phyloP scores from a whole-genome alignment of 2,797 vertebrate species.

The Neosilurus hyrtlii region DNA sequence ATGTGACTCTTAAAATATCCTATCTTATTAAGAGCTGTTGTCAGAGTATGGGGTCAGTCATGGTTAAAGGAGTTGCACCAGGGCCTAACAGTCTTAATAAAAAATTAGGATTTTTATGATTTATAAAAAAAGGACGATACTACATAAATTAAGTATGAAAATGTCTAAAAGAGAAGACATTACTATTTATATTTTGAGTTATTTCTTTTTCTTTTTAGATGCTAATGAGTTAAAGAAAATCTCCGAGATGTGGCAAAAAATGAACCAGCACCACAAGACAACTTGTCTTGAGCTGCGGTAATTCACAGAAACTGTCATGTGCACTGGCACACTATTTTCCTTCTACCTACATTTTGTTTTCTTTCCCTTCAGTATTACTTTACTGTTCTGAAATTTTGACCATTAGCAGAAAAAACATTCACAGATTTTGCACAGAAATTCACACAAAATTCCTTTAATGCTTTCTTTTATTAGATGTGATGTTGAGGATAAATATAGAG shows the following conservation, averaged over 20 bases:
- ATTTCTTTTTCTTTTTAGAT: conserved; percentile 6
- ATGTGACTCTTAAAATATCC: neutral
- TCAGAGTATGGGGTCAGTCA: neutral
- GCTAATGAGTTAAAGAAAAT: neutral
- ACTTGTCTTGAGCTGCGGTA: conserved; percentile 32
- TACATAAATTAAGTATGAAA: neutral
- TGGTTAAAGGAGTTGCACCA: neutral
- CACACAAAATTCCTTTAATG: too few species aligned
- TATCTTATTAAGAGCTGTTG: neutral
- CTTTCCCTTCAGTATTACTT: neutral
- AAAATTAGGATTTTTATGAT: neutral
- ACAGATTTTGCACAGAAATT: neutral
- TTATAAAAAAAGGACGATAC: neutral
- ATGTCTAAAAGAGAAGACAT: neutral
- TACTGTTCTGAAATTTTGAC: neutral
- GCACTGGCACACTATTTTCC: neutral
- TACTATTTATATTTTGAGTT: neutral
- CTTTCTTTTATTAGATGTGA: conserved; percentile 10
- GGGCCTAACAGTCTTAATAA: neutral
- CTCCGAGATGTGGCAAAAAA: conserved; percentile 61
- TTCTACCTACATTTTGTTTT: neutral
- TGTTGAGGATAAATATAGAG: conserved; percentile 41
- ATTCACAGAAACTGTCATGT: conserved; percentile 2
- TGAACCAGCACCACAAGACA: conserved; percentile 57
- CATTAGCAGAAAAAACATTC: neutral